Conservation (phyloP, 2,113 vertebrate species). For the Atrichornis clamosus region DNA sequence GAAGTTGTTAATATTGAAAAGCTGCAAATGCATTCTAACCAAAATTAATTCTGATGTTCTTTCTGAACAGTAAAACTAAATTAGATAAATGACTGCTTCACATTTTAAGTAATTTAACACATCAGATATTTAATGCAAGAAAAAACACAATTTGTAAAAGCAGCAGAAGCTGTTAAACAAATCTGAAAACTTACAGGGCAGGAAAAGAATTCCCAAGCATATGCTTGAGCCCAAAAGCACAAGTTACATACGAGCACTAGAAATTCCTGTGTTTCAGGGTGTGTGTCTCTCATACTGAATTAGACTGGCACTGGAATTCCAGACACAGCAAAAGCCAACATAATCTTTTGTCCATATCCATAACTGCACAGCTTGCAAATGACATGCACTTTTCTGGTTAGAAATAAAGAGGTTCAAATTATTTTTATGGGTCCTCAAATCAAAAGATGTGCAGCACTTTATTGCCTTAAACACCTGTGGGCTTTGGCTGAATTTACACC, state of each 20-base stretch:
- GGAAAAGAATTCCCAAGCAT: constrained; percentile 31
- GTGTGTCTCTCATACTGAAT: constrained; percentile 51
- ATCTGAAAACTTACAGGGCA: constrained; percentile 16
- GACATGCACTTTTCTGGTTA: background rate
- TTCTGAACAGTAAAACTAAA: constrained; percentile 27
- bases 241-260: constrained; percentile 32
- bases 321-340: constrained; percentile 45
- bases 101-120: constrained; percentile 41
- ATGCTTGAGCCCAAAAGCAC: constrained; percentile 32
- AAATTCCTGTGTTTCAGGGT: background rate
- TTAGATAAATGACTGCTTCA: constrained; percentile 57
- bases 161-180: constrained; percentile 8
- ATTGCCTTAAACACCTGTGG: constrained; percentile 64
- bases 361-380: constrained; percentile 31
- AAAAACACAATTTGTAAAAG: constrained; percentile 45
- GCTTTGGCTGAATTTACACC: constrained; percentile 5
- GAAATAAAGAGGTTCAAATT: background rate
- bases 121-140: constrained; percentile 59
- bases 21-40: constrained; percentile 2
- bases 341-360: constrained; percentile 38
- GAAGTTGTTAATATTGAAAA: constrained; percentile 30
- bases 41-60: constrained; percentile 28
- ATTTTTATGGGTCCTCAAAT: constrained; percentile 6
- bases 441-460: constrained; percentile 42
- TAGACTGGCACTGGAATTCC: constrained; percentile 60